Conservation (phyloP, 1,140 invertebrate species). For the Lordiphosa collinella region DNA sequence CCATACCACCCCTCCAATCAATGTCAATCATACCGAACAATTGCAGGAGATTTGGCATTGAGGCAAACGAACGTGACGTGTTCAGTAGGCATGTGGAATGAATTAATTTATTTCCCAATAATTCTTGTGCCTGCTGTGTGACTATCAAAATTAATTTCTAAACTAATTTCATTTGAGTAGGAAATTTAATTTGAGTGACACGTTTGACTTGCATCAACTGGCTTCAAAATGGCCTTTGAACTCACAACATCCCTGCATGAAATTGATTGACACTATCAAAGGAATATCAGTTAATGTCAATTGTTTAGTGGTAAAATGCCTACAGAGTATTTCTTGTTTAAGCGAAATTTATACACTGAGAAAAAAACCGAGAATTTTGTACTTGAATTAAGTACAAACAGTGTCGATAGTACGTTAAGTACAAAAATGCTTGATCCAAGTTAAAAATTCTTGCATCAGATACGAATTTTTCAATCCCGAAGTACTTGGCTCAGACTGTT, state of each 20-base stretch:
- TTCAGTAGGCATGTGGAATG: slow-evolving; percentile 20
- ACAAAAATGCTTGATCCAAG: too few relatives aligned
- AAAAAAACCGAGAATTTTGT: too few relatives aligned
- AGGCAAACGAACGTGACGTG: slow-evolving; percentile 30
- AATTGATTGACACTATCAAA: slow-evolving; percentile 9
- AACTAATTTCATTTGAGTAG: slow-evolving; percentile 1
- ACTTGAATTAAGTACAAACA: too few relatives aligned
- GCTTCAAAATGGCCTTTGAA: too few relatives aligned
- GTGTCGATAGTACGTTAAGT: too few relatives aligned
- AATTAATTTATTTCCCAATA: slow-evolving; percentile 18
- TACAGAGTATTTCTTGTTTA: too few relatives aligned
- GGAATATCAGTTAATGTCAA: neutral
- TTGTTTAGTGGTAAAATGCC: too few relatives aligned
- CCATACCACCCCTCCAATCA: slow-evolving; percentile 17
- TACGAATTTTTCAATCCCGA: too few relatives aligned
- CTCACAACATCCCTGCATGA: neutral
- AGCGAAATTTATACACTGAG: too few relatives aligned
- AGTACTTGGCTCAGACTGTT: too few relatives aligned
- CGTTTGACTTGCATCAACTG: slow-evolving; percentile 16
- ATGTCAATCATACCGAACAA: slow-evolving; percentile 50
- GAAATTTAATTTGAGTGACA: slow-evolving; percentile 26
- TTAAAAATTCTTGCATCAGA: too few relatives aligned
- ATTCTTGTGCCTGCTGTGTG: neutral
- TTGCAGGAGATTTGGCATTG: slow-evolving; percentile 30
- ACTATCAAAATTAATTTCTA: neutral